phyloP scores from a whole-genome alignment of 2,888 invertebrate species.

The Pristionchus maxplancki region DNA sequence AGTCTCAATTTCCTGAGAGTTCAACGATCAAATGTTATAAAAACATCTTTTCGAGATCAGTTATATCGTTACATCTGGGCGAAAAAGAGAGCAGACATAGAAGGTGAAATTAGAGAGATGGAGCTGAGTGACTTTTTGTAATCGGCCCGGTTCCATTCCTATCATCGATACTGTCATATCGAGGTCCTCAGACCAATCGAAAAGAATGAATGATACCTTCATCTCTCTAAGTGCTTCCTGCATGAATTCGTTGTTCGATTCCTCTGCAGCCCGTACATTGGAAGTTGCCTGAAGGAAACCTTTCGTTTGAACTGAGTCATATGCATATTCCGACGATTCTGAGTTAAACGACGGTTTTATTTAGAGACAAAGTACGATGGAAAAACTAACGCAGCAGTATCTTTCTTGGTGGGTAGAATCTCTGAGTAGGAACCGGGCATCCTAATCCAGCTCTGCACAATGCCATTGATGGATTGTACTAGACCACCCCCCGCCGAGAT shows the following conservation, averaged over 20 bases:
- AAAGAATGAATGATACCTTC: constrained; percentile 41
- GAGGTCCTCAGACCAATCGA: neutral
- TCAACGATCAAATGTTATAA: too few species aligned
- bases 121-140: too few species aligned
- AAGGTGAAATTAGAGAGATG: too few species aligned
- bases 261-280: constrained; percentile 20
- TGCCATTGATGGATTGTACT: constrained; percentile 10
- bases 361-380: too few species aligned
- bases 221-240: constrained; percentile 39
- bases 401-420: neutral
- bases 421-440: neutral
- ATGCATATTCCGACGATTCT: too few species aligned
- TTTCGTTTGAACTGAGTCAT: too few species aligned
- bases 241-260: constrained; percentile 39
- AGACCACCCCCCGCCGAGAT: neutral
- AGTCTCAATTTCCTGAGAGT: constrained; percentile 11
- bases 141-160: neutral
- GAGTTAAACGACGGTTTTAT: too few species aligned
- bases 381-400: too few species aligned
- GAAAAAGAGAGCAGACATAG: too few species aligned
- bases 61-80: neutral
- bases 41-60: too few species aligned
- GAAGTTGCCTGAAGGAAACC: constrained; percentile 25
- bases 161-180: neutral
- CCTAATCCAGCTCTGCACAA: neutral